A percentile compares a stretch with the other conserved stretches of the same genome.
These are phyloP conservation scores for Hipparchia semele DNA, from an alignment of 2,888 invertebrate species.

Conservation along the genomic window DNA sequence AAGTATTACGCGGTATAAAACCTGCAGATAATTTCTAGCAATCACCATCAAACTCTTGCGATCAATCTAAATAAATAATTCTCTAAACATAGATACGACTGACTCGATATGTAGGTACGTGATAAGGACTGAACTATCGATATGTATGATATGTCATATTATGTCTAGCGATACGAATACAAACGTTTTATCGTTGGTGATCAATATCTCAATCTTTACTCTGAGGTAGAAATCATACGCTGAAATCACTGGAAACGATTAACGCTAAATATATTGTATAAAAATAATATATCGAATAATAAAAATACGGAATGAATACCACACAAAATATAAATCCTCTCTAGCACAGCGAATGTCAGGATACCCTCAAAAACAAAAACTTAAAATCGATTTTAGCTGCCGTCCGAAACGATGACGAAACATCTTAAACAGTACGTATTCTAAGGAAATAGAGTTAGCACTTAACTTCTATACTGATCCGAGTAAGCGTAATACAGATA, in stretches of 20 bases:
- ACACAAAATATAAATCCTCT: constrained; percentile 77
- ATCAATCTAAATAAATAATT: constrained; percentile 2
- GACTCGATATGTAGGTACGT: constrained; percentile 10
- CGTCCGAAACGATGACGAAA: constrained; percentile 39
- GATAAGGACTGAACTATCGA: constrained; percentile 1
- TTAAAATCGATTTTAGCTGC: constrained; percentile 34
- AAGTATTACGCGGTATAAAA: not conserved
- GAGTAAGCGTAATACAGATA: constrained; percentile 82
- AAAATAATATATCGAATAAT: constrained; percentile 65
- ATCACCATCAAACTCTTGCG: not conserved
- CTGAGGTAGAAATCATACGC: constrained; percentile 42
- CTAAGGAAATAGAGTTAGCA: constrained; percentile 81
- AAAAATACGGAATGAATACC: constrained; percentile 78
- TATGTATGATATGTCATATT: constrained; percentile 12
- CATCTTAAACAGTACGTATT: constrained; percentile 64
- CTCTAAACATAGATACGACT: not conserved
- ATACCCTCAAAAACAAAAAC: constrained; percentile 25
- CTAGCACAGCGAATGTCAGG: constrained; percentile 45
- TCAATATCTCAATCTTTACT: constrained; percentile 18
- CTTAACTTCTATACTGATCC: constrained; percentile 80
- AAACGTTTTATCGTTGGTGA: not conserved
- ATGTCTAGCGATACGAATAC: not conserved
- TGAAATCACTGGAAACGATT: constrained; percentile 62
- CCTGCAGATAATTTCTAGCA: not conserved
- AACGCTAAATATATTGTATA: constrained; percentile 57